Conservation (phyloP, 2,113 vertebrate species). For the Brachirus orientalis region DNA sequence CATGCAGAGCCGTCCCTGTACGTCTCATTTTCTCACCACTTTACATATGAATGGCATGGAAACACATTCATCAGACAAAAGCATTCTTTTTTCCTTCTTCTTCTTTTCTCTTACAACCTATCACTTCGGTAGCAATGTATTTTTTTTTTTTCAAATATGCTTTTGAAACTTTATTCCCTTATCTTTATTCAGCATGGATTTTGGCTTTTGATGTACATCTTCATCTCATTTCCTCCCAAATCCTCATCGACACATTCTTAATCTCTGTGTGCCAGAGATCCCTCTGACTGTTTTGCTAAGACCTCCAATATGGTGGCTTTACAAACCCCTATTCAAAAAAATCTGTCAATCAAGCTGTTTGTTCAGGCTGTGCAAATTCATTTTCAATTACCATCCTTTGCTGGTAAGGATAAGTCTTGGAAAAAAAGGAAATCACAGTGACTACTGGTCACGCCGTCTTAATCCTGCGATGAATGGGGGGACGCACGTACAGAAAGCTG, state of each 20-base stretch:
- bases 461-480: constrained; percentile 73
- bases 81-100: background rate
- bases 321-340: constrained; percentile 71
- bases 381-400: constrained; percentile 77
- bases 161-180: constrained; percentile 44
- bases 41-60: constrained; percentile 58
- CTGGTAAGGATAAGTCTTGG: constrained; percentile 51
- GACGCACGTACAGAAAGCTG: constrained; percentile 50
- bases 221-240: constrained; percentile 63
- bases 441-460: constrained; percentile 72
- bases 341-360: constrained; percentile 77
- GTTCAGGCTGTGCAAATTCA: constrained; percentile 80
- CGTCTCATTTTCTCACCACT: constrained; percentile 51
- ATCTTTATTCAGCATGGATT: constrained; percentile 67
- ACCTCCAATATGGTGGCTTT: constrained; percentile 72
- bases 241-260: constrained; percentile 74
- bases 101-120: constrained; percentile 13
- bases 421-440: constrained; percentile 54
- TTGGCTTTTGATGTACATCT: constrained; percentile 61
- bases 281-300: constrained; percentile 70
- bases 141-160: constrained; percentile 26
- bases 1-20: constrained; percentile 12
- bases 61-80: constrained; percentile 44
- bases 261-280: constrained; percentile 74
- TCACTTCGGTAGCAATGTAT: constrained; percentile 41